Base-by-base conservation (phyloP, 2,888 invertebrate species). In the Caenorhabditis drosophilae region DNA sequence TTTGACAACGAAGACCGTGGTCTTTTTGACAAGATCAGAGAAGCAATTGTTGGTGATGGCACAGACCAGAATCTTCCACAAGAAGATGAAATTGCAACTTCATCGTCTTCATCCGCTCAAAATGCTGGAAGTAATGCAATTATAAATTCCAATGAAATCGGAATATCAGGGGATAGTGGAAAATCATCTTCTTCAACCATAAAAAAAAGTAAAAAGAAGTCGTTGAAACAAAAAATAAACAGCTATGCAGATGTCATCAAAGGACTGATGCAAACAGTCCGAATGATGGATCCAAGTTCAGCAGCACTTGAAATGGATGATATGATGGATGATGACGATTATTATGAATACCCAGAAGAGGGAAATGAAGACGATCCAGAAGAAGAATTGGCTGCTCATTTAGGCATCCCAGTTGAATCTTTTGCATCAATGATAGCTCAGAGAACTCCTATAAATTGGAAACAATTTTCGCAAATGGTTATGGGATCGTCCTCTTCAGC, bases 361-460 rank as follows among this genome's bases (percentile, higher is more conserved):
- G 73, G 69, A 27, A 74, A 74, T 38, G 77, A 77, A 38, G 77
- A 75, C 7, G 74, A 76, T 4, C 58, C 67, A 27, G 76, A 70
- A n/a, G 77, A 75, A 3, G 60, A 60, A 23, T 26, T 66, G 4
- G 60, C 56, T 2, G 56, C 51, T 16, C 57, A 59, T 15, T 42
- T 63, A 22, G 69, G 67, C 36, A 31, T 73, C 35, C 72, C 71
- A 2, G 61, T 60, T 4, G 72, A 70, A 20, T 63, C 72, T n/a
- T 60, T 75, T 38, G 67, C 71, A 0, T 53, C 62, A 22, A 60
- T 71, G 46, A 54, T 76, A 11, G 56, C 58, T 20, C 12, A 49
- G 15, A 41, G 54, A 18, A 46, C 52, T 15, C 51, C 52, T 6
- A 53, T 54, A 35, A 66, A 54, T 31, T 71, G 71, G 72, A 64